Conservation (phyloP, 1,140 invertebrate genomes). For the Zaprionus lachaisei region DNA sequence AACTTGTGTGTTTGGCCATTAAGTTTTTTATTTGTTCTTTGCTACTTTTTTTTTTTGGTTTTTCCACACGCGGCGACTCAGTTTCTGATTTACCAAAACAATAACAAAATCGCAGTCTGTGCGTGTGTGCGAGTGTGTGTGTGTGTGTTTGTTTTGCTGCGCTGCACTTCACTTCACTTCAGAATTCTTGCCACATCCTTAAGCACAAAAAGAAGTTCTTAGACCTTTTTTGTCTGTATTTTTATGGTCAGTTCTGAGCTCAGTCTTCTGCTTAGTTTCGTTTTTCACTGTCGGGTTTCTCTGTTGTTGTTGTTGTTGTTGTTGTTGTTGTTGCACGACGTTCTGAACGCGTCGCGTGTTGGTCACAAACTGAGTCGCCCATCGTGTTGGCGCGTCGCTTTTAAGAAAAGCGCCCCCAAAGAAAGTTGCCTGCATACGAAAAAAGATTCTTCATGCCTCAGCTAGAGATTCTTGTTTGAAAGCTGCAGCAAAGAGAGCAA, state of each 20-base stretch:
- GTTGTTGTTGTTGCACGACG: constrained; percentile 29
- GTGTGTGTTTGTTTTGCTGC: constrained; percentile 22
- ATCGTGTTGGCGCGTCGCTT: constrained; percentile 55
- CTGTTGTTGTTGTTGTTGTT: constrained; percentile 5
- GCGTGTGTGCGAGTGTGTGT: constrained; percentile 19
- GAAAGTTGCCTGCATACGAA: constrained; percentile 69
- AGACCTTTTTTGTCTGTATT: constrained; percentile 26
- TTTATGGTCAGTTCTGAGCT: constrained; percentile 25
- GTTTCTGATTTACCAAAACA: constrained; percentile 33
- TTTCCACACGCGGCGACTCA: constrained; percentile 13
- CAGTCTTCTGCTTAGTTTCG: background rate
- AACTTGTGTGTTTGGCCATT: constrained; percentile 47
- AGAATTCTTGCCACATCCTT: constrained; percentile 56
- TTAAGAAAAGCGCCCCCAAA: constrained; percentile 72
- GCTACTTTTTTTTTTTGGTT: constrained; percentile 28
- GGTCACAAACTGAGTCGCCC: constrained; percentile 55
- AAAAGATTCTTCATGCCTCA: constrained; percentile 33
- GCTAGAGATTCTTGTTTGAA: constrained; percentile 64
- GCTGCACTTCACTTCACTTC: constrained; percentile 68
- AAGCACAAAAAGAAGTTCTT: constrained; percentile 36
- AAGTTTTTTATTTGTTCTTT: constrained; percentile 44
- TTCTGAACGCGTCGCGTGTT: constrained; percentile 79
- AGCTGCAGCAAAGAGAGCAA: constrained; percentile 42
- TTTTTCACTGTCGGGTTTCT: background rate
- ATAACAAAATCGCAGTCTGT: constrained; percentile 41